Evolutionary conservation across 2,797 vertebrate genomes (phyloP).

Genomic region (Taeniopygia guttata): DNA sequence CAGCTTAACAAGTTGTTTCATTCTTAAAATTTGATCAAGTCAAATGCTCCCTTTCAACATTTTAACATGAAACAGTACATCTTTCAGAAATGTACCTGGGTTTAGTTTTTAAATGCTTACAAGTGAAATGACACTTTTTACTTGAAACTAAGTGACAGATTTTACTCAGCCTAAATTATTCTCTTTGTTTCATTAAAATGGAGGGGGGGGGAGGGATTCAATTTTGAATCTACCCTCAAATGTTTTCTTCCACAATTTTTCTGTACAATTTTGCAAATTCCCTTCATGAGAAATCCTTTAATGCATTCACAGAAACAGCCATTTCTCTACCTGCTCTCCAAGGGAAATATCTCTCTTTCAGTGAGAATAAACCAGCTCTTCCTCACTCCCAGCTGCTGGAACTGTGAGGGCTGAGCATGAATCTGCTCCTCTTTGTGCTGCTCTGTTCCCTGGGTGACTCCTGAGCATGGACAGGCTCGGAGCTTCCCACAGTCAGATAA

Average conservation of each 20-base stretch:
- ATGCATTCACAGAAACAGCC: not conserved
- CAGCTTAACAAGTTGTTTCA: slow-evolving; percentile 31
- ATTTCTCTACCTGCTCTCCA: not conserved
- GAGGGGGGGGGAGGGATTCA: not conserved
- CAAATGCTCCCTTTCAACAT: slow-evolving; percentile 38
- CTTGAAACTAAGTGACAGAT: not conserved
- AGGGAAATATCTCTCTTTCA: not conserved
- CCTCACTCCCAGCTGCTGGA: not conserved
- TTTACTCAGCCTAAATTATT: not conserved
- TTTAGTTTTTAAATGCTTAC: slow-evolving; percentile 18
- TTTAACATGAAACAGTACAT: slow-evolving; percentile 8
- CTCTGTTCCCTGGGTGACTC: not conserved
- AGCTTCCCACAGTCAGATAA: not conserved
- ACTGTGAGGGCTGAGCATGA: not conserved
- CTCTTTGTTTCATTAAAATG: not conserved
- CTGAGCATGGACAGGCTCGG: not conserved
- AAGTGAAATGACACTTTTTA: not conserved
- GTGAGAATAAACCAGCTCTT: not conserved
- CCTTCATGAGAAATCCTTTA: not conserved
- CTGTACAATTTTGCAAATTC: not conserved
- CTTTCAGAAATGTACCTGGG: slow-evolving; percentile 4
- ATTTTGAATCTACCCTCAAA: not conserved
- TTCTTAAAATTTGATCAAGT: slow-evolving; percentile 35
- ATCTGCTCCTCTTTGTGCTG: not conserved
- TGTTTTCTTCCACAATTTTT: not conserved